Evolutionary conservation across 1,140 invertebrate genomes (phyloP), one percentile per base, ranked within the genome.

Genomic region (Euura lappo): DNA sequence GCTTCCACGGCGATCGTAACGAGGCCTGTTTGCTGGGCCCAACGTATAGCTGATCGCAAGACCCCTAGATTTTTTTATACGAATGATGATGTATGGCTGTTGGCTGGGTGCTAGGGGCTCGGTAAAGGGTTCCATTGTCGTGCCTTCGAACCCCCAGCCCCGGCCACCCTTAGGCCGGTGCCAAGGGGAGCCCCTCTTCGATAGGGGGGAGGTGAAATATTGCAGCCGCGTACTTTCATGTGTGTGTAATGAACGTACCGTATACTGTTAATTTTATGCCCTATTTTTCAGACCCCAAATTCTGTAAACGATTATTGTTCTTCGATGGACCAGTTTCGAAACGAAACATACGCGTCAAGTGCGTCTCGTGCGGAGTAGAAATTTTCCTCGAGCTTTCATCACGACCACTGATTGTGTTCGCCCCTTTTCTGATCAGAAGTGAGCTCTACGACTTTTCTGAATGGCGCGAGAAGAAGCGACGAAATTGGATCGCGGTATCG

Each of bases 61-160:
- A n/a, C 51, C 51, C 51, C 51, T 60, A 60, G 51, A 79, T 72
- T 74, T 68, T 68, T 68, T 68, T 11, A 28, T 84, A 86, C 84
- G 85, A 86, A 86, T 86, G 85, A 86, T 86, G 85, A 86, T 86
- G 85, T 86, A 86, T 87, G 84, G 85, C 85, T 86, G 84, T 85
- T 86, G 84, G 84, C 80, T 83, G 83, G 84, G 81, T 78, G 79
- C 81, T 84, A 81, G 83, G 85, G 84, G 85, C 85, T 84, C 78
- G 83, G 83, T 86, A 86, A 86, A 86, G 85, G 85, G 85, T 86
- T 86, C 85, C 76, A 86, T 86, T 86, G 85, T 86, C 70, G 68
- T 70, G 28, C 66, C 72, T 47, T 71, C 74, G 74, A 73, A 69
- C 74, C 67, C 66, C 65, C 65, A 45, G 68, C 72, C 44, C 72